These are phyloP conservation scores for Embiotoca jacksoni DNA, from an alignment of 2,113 vertebrate genomes.

Conservation along the genomic window DNA sequence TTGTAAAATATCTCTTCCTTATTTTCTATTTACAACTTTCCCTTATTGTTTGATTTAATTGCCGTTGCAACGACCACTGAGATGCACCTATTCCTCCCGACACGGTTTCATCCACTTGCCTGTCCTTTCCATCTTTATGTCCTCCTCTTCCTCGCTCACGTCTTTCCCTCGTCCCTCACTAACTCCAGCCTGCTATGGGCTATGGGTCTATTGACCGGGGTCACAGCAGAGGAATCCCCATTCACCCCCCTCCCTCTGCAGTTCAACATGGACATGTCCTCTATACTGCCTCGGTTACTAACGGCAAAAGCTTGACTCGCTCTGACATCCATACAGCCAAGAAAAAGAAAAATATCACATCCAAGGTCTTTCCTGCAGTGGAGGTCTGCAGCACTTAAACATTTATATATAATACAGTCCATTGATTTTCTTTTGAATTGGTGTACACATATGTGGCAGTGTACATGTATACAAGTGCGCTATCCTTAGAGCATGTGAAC, in stretches of 20 bases:
- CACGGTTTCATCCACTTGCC: conserved; percentile 4
- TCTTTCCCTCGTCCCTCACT: background rate
- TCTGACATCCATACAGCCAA: conserved; percentile 4
- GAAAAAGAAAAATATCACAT: conserved; percentile 13
- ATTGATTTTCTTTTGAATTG: background rate
- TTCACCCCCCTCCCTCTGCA: conserved; percentile 3
- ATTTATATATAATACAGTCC: background rate
- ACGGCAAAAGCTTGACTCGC: conserved; percentile 5
- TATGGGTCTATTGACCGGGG: conserved; percentile 44
- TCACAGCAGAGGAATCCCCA: conserved; percentile 42
- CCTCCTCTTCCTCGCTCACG: background rate
- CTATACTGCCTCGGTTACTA: conserved; percentile 13
- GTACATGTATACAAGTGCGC: no score
- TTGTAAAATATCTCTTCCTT: background rate
- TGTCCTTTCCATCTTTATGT: background rate
- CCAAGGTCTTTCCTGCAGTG: background rate
- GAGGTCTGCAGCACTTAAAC: background rate
- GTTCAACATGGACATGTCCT: conserved; percentile 15
- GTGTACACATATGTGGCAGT: background rate
- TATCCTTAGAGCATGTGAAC: background rate
- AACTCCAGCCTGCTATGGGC: conserved; percentile 25
- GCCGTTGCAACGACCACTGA: conserved; percentile 17
- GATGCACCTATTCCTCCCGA: conserved; percentile 7
- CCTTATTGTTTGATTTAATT: background rate
- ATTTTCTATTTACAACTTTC: conserved; percentile 30